These are phyloP conservation scores for Accipiter cooperii DNA, from an alignment of 2,113 vertebrate species.

Conservation along the genomic window DNA sequence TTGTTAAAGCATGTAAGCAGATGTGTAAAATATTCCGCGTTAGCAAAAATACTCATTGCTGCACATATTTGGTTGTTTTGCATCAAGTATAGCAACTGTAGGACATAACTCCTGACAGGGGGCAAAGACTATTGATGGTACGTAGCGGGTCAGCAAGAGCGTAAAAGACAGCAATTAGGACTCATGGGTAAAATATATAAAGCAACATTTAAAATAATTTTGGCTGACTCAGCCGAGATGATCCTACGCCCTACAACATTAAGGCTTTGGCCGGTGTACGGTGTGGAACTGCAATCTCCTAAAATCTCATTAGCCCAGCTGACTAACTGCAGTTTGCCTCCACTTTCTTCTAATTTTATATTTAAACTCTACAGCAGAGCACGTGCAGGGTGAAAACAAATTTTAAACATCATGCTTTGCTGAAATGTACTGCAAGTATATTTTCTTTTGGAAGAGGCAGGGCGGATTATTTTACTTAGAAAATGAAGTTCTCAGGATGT, in stretches of 20 bases:
- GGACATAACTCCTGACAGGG: neutral
- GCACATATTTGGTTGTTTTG: neutral
- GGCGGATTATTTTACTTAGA: neutral
- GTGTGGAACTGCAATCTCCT: neutral
- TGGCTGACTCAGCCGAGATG: neutral
- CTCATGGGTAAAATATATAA: neutral
- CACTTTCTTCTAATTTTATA: neutral
- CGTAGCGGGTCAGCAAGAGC: neutral
- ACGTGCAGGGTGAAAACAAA: neutral
- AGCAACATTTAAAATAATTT: neutral
- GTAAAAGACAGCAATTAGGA: neutral
- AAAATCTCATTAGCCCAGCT: neutral
- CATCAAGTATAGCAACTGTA: neutral
- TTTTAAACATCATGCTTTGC: neutral
- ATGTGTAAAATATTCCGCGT: neutral
- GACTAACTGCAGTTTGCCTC: neutral
- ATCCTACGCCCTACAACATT: neutral
- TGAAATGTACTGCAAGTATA: neutral
- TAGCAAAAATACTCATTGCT: neutral
- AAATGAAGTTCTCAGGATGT: neutral
- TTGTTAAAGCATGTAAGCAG: neutral
- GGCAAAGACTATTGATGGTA: neutral
- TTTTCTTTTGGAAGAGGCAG: neutral
- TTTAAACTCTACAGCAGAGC: neutral
- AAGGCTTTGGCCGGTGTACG: neutral